These are phyloP conservation scores for Cettia cetti DNA, from an alignment of 2,113 vertebrate genomes.

Conservation along the genomic window DNA sequence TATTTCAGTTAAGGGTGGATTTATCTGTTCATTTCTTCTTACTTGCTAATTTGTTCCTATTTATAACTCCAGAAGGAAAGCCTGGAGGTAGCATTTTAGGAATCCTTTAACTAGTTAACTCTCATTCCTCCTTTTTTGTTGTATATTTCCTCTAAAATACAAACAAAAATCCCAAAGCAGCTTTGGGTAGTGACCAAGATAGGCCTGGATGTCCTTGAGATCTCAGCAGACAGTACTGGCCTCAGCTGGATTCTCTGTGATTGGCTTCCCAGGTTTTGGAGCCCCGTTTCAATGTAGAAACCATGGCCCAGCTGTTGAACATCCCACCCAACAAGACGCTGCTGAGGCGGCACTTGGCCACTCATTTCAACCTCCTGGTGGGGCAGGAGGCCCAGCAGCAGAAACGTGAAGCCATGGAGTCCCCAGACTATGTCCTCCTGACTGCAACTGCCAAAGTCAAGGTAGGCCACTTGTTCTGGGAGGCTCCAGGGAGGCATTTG, in stretches of 20 bases:
- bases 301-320: conserved; percentile 94
- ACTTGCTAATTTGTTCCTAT: background rate
- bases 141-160: background rate
- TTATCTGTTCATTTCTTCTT: background rate
- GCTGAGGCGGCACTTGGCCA: conserved; percentile 90
- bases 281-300: conserved; percentile 96
- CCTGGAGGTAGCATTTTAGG: background rate
- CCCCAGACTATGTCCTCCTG: conserved; percentile 88
- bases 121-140: background rate
- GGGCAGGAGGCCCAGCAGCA: conserved; percentile 90
- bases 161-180: background rate
- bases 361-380: conserved; percentile 92
- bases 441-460: conserved; percentile 96
- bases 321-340: conserved; percentile 97
- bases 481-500: background rate
- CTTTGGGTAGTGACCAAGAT: background rate
- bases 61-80: background rate
- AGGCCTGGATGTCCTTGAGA: background rate
- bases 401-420: conserved; percentile 91
- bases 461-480: conserved; percentile 65
- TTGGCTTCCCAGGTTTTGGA: conserved; percentile 84
- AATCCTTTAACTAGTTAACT: background rate
- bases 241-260: background rate
- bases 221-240: background rate
- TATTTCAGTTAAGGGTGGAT: background rate